Evolutionary conservation across 2,797 vertebrate species (phyloP), one percentile per base, ranked within the genome.

Genomic region (Sphaeramia orbicularis): DNA sequence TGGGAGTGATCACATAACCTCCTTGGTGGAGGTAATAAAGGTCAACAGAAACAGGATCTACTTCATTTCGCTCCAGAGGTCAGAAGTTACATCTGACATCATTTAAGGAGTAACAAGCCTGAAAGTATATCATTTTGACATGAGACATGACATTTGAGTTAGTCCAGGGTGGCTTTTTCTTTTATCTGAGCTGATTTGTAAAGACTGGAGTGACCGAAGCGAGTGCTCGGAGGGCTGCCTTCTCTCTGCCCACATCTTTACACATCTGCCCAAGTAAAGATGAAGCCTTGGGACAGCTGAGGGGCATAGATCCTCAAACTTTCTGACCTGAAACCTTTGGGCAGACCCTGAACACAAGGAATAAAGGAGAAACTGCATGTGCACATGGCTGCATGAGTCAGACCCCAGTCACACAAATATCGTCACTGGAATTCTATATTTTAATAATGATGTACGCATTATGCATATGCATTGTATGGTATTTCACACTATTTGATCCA

Each of bases 401-500:
- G 57, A 65, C 27, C 27, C 38, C 38, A 55, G 43, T 24, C 9
- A 38, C 6, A 69, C 14, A 53, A 64, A 63, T 60, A 60, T 71
- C 55, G 42, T 44, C 5, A 49, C 45, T 40, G 41, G 48, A 70
- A 56, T 60, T 40, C n/a, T 21, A 77, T 53, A 8, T 64, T 48
- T 66, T 8, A 32, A 13, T 32, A 32, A 13, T 32, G 4, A 77
- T 53, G 54, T 60, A 73, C 4, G 69, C 54, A 59, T 48, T 44
- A 78, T 60, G 35, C 40, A 78, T 74, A 70, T 73, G 61, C 41
- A 77, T 72, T 60, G 58, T 14, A 41, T 74, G 73, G 59, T 66
- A 79, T 87, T 90, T 82, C 48, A 45, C 67, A 63, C 51, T 42
- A 55, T 84, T 80, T 79, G 71, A 65, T 51, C 62, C 73, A 83